Percentiles rank a stretch among this genome's conserved stretches.
phyloP scores from a whole-genome alignment of 2,113 vertebrate genomes.

The Steatornis caripensis region DNA sequence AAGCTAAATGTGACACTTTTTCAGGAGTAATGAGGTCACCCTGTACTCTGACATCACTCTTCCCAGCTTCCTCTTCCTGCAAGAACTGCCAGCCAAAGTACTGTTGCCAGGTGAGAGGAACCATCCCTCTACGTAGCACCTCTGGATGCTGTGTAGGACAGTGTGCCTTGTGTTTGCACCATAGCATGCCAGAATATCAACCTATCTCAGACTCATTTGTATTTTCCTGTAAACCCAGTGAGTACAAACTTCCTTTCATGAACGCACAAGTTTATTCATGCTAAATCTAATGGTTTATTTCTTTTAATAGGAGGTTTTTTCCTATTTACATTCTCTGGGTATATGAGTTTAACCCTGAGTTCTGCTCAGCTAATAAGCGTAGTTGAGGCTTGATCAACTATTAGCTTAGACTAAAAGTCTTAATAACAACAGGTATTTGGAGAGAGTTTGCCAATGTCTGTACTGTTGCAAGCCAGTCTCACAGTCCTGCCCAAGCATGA shows the following conservation, averaged over 20 bases:
- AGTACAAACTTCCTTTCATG: not conserved
- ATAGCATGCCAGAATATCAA: not conserved
- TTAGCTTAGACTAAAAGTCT: not conserved
- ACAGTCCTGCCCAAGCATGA: rapidly evolving
- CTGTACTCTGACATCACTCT: not conserved
- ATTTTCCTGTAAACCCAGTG: not conserved
- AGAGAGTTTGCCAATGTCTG: not conserved
- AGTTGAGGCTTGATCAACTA: not conserved
- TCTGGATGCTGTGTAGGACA: not conserved
- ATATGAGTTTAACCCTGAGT: not conserved
- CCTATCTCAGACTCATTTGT: not conserved
- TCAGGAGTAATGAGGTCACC: not conserved
- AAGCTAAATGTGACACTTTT: not conserved
- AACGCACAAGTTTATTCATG: not conserved
- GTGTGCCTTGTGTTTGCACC: not conserved
- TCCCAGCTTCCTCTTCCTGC: not conserved
- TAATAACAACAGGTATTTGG: not conserved
- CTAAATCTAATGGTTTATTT: not conserved
- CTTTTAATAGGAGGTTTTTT: not conserved
- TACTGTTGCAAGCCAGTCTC: not conserved
- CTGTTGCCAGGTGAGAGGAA: not conserved
- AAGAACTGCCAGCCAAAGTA: not conserved
- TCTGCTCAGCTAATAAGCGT: not conserved
- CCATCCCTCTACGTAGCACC: rapidly evolving
- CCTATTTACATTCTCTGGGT: not conserved